These are phyloP conservation scores for Callionymus lyra DNA, from an alignment of 2,113 vertebrate species.

Conservation along the genomic window DNA sequence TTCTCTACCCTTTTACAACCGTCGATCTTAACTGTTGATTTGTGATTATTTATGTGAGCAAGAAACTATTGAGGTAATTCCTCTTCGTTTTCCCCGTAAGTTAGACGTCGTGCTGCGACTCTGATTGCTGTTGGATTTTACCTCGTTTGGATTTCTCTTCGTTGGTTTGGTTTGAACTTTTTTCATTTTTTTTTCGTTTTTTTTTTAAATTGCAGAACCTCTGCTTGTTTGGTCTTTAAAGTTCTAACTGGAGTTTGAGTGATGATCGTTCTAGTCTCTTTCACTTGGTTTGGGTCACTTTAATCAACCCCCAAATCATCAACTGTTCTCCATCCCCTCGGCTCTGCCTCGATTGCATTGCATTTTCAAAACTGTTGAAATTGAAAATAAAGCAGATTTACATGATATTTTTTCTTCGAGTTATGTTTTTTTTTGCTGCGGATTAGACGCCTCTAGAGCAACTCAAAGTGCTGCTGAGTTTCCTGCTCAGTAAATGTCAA, in stretches of 20 bases:
- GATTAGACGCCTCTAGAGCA: too few relatives aligned
- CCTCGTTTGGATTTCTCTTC: slow-evolving; percentile 24
- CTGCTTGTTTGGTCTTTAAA: slow-evolving; percentile 44
- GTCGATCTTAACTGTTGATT: too few relatives aligned
- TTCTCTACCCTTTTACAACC: too few relatives aligned
- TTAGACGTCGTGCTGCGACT: slow-evolving; percentile 37
- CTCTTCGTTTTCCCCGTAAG: slow-evolving; percentile 12
- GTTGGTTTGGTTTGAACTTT: slow-evolving; percentile 32
- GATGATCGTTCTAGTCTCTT: too few relatives aligned
- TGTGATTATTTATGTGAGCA: too few relatives aligned
- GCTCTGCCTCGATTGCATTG: slow-evolving; percentile 51
- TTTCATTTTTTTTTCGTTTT: slow-evolving; percentile 23
- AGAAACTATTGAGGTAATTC: slow-evolving; percentile 6
- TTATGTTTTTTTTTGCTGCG: slow-evolving; percentile 26
- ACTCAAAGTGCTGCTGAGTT: slow-evolving; percentile 22
- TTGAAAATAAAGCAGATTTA: slow-evolving; percentile 57
- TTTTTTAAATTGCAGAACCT: slow-evolving; percentile 36
- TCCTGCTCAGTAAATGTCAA: slow-evolving; percentile 19
- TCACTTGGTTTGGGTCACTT: slow-evolving; percentile 26
- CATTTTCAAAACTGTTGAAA: slow-evolving; percentile 49
- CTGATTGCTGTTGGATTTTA: slow-evolving; percentile 54
- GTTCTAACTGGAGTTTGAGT: slow-evolving; percentile 60
- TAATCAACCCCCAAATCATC: background rate
- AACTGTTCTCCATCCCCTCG: slow-evolving; percentile 18
- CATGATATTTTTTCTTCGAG: slow-evolving; percentile 43